phyloP scores from a whole-genome alignment of 2,797 vertebrate species.

The Trachops cirrhosus region DNA sequence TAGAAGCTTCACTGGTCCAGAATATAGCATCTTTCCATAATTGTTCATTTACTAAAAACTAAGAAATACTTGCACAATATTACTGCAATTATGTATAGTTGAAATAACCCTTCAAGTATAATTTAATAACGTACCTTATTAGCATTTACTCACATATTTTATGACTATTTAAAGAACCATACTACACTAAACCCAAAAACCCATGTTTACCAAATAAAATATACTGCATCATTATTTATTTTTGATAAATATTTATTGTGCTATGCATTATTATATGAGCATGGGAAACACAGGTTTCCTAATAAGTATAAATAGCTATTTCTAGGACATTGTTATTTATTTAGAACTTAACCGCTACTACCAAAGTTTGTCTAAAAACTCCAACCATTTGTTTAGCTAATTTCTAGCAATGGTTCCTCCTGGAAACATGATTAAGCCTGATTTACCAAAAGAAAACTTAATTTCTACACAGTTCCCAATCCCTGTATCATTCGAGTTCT shows the following conservation, averaged over 20 bases:
- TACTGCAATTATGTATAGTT: background rate
- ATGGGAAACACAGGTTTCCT: background rate
- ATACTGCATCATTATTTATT: background rate
- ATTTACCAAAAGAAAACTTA: background rate
- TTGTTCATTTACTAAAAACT: background rate
- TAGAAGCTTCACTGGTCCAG: background rate
- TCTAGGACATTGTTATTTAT: background rate
- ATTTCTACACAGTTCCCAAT: constrained; percentile 14
- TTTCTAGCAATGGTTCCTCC: background rate
- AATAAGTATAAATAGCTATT: background rate
- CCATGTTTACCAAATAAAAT: background rate
- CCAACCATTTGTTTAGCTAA: background rate
- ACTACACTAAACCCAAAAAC: background rate
- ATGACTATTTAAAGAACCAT: background rate
- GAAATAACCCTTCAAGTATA: background rate
- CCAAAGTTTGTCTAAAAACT: background rate
- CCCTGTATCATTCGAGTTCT: background rate
- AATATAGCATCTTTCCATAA: background rate
- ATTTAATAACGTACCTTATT: background rate
- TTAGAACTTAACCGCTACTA: background rate
- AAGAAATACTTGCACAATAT: background rate
- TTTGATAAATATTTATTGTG: background rate
- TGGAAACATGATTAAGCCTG: background rate
- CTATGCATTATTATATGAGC: background rate
- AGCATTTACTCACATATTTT: background rate